These are phyloP conservation scores for Eupithecia centaureata DNA, from an alignment of 2,888 invertebrate genomes.

Conservation along the genomic window DNA sequence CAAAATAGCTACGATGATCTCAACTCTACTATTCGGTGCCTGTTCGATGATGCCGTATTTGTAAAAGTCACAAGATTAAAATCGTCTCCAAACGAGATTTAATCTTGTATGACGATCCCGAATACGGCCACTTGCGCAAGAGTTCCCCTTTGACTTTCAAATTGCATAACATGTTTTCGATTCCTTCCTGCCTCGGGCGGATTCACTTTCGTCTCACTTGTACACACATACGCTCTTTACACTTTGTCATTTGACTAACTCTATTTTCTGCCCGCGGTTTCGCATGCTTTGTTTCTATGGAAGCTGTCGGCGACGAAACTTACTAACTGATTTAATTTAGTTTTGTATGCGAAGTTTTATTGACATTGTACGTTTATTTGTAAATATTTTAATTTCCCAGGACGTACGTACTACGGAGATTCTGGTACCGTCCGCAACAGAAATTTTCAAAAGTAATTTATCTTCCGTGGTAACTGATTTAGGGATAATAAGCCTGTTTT, in stretches of 20 bases:
- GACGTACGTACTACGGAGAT: too few relatives aligned
- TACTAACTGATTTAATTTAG: too few relatives aligned
- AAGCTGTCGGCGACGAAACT: too few relatives aligned
- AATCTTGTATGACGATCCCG: slow-evolving; percentile 46
- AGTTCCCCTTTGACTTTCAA: slow-evolving; percentile 69
- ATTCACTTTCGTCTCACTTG: slow-evolving; percentile 66
- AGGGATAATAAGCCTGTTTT: background rate
- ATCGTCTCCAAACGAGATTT: slow-evolving; percentile 12
- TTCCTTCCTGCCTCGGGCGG: slow-evolving; percentile 69
- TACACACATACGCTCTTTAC: slow-evolving; percentile 23
- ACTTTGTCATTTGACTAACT: slow-evolving; percentile 34
- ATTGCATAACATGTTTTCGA: slow-evolving; percentile 74
- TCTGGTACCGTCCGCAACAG: too few relatives aligned
- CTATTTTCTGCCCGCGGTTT: slow-evolving; percentile 17
- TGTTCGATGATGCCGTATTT: background rate
- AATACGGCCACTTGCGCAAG: slow-evolving; percentile 62
- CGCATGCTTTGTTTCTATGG: background rate
- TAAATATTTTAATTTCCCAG: too few relatives aligned
- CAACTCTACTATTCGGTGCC: background rate
- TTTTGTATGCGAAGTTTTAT: too few relatives aligned
- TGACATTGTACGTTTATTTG: too few relatives aligned
- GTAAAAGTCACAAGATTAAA: slow-evolving; percentile 1
- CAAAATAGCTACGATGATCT: background rate
- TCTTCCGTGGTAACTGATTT: background rate
- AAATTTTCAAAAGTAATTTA: background rate